phyloP scores from a whole-genome alignment of 1,140 invertebrate genomes.

The Phthorimaea operculella region DNA sequence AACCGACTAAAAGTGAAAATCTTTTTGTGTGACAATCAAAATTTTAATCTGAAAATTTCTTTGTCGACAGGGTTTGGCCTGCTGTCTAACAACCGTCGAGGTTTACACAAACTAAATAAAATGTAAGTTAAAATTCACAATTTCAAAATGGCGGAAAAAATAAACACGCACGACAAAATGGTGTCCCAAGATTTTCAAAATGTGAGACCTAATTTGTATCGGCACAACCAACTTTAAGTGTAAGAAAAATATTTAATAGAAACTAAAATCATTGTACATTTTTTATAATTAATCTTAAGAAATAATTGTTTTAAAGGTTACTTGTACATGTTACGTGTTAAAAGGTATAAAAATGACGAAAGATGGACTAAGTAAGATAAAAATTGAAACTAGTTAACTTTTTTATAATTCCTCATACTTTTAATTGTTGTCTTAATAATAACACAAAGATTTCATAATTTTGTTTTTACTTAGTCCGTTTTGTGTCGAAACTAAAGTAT shows the following conservation, averaged over 20 bases:
- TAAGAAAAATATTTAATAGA: conserved; percentile 57
- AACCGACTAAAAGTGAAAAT: too few species aligned
- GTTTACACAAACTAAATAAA: neutral
- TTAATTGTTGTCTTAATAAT: too few species aligned
- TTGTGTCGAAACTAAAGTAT: neutral
- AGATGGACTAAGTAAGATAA: neutral
- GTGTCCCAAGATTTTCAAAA: conserved; percentile 8
- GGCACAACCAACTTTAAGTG: conserved; percentile 57
- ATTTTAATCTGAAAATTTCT: conserved; percentile 10
- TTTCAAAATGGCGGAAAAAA: conserved; percentile 26
- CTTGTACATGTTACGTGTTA: conserved; percentile 31
- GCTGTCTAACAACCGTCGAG: conserved; percentile 52
- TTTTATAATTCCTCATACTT: conserved; percentile 9
- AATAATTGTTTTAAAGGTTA: conserved; percentile 32
- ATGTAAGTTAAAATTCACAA: conserved; percentile 18
- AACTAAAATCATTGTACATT: conserved; percentile 53
- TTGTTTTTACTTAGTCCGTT: neutral
- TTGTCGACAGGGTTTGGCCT: conserved; percentile 63
- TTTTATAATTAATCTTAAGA: conserved; percentile 43
- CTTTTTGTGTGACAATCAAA: neutral
- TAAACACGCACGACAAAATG: conserved; percentile 12
- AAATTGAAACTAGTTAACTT: neutral
- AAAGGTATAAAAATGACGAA: conserved; percentile 8
- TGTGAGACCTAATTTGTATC: conserved; percentile 24
- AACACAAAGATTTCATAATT: conserved; percentile 10